Conservation (phyloP, 2,888 invertebrate species). For the Incurvaria masculella region DNA sequence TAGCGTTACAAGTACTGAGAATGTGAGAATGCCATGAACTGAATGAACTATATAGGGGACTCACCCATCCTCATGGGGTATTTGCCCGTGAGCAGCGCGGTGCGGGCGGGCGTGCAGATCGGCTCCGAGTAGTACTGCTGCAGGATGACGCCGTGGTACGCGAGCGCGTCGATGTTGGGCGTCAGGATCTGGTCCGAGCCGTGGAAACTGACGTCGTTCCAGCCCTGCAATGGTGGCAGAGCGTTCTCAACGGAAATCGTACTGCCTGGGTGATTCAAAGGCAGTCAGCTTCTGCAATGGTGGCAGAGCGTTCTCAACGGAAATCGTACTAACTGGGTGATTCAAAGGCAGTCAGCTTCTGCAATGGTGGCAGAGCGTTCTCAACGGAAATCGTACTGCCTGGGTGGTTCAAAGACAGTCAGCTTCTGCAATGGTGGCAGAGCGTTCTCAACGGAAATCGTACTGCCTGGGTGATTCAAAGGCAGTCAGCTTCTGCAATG, state of each 20-base stretch:
- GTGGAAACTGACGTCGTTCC: constrained; percentile 90
- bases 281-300: constrained; percentile 3
- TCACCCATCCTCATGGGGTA: constrained; percentile 82
- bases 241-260: constrained; percentile 4
- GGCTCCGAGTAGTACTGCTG: constrained; percentile 85
- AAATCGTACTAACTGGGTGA: not conserved
- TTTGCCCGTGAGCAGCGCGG: constrained; percentile 79
- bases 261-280: constrained; percentile 2
- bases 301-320: not conserved
- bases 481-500: too few species aligned
- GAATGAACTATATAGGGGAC: too few species aligned
- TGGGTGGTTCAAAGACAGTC: too few species aligned
- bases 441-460: too few species aligned
- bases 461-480: too few species aligned
- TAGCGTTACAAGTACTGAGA: too few species aligned
- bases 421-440: too few species aligned
- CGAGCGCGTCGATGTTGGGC: constrained; percentile 86
- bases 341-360: constrained; percentile 2
- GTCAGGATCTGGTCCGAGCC: constrained; percentile 85
- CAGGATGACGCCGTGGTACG: constrained; percentile 78
- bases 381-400: too few species aligned
- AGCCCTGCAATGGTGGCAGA: constrained; percentile 62
- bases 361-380: too few species aligned
- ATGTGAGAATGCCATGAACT: too few species aligned
- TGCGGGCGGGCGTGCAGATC: constrained; percentile 81